These are phyloP conservation scores for Unio pictorum DNA, from an alignment of 2,888 invertebrate species.

Conservation along the genomic window DNA sequence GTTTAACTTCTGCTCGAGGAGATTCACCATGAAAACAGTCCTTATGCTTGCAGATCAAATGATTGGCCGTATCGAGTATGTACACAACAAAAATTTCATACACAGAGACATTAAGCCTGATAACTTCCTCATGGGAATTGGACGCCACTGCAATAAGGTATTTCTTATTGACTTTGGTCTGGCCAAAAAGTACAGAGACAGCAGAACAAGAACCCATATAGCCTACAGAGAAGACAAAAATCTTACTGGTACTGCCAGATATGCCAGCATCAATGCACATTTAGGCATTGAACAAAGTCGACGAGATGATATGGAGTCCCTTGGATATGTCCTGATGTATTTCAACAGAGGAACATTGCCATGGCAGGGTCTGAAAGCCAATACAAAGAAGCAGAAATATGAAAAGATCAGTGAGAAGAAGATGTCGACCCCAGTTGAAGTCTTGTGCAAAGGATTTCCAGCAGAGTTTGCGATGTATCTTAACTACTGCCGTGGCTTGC, in stretches of 20 bases:
- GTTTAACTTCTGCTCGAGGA: slow-evolving; percentile 98
- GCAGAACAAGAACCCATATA: slow-evolving; percentile 93
- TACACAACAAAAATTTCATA: slow-evolving; percentile 99
- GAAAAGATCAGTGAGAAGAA: slow-evolving; percentile 99
- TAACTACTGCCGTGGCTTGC: slow-evolving; percentile 97
- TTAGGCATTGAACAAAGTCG: slow-evolving; percentile 98
- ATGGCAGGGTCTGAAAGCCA: slow-evolving; percentile 97
- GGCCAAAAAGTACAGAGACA: slow-evolving; percentile 98
- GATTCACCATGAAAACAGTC: slow-evolving; percentile 99
- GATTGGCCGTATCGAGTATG: slow-evolving; percentile 92
- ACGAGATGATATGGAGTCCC: slow-evolving; percentile 98
- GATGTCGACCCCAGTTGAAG: slow-evolving; percentile 99
- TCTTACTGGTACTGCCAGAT: slow-evolving; percentile 77
- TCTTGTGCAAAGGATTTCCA: slow-evolving; percentile 98
- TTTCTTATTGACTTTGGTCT: slow-evolving; percentile 99
- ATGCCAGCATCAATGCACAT: slow-evolving; percentile 99
- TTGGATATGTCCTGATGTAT: slow-evolving; percentile 99
- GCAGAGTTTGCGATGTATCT: slow-evolving; percentile 99
- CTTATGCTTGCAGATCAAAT: slow-evolving; percentile 95
- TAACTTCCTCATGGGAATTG: slow-evolving; percentile 76
- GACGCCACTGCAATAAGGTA: slow-evolving; percentile 74
- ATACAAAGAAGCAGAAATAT: slow-evolving; percentile 99
- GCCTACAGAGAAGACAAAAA: slow-evolving; percentile 79
- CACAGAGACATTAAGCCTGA: slow-evolving; percentile 82
- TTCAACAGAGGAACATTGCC: slow-evolving; percentile 93